Evolutionary conservation across 2,113 vertebrate genomes (phyloP), one percentile per base, ranked within the genome.

Genomic region (Perognathus longimembris): DNA sequence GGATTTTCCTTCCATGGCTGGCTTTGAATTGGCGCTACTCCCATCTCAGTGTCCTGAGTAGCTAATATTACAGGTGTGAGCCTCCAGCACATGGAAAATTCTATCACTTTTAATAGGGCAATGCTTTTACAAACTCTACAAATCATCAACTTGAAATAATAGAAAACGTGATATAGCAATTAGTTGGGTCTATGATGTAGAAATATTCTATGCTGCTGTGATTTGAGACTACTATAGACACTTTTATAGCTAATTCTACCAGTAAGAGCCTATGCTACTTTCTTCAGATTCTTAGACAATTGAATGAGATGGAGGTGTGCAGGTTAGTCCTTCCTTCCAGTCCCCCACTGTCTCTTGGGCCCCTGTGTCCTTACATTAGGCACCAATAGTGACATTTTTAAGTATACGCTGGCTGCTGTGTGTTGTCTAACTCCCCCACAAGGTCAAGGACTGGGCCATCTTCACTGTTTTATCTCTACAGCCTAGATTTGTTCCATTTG

Each of bases 111-210:
- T 84, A 79, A 28, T 28, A 12, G 59, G 14, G 2, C 3, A 17
- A 9, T 59, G 6, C 17, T 76, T 40, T 36, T 20, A 30, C 61
- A 64, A 94, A 92, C 64, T 93, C 82, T 32, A 70, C 45, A 22
- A 89, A 20, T 36, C 42, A 79, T 90, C 32, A 77, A 42, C 57
- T 93, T 89, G 24, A 96, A 88, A 66, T 94, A 45, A 45, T 88
- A 40, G 77, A 69, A 88, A 40, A 69, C 66, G 20, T 45, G 45
- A 70, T 59, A 50, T 57, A 85, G n/a, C 64, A 91, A 28, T 93
- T 93, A 94, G 63, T 26, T 84, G 36, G 75, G 78, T 61, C 45
- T 66, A 1, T 69, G 61, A 76, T 75, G 10, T 34, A 90, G 40
- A 93, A 93, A 90, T 87, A 85, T 21, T 93, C 38, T 82, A 6